Conservation (phyloP, 2,888 invertebrate genomes). For the Abscondita cerata region DNA sequence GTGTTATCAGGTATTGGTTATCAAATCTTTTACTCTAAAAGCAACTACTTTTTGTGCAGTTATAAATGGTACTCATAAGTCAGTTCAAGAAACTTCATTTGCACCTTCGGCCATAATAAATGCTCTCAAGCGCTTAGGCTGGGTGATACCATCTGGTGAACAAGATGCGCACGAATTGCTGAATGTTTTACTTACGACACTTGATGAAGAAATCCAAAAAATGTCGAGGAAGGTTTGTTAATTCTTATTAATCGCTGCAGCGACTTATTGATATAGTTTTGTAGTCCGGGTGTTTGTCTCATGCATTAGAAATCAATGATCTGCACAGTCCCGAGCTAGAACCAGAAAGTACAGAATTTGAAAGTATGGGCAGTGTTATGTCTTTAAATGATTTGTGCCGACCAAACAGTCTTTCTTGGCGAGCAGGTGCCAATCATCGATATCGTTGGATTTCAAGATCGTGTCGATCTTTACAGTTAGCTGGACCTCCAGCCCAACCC, state of each 20-base stretch:
- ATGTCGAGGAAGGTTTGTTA: slow-evolving; percentile 64
- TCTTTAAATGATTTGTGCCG: slow-evolving; percentile 57
- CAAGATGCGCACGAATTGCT: slow-evolving; percentile 95
- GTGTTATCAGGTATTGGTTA: slow-evolving; percentile 72
- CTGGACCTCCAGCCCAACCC: slow-evolving; percentile 60
- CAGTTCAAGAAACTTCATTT: slow-evolving; percentile 67
- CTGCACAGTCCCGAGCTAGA: slow-evolving; percentile 59
- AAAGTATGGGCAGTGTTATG: slow-evolving; percentile 53
- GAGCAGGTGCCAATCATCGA: slow-evolving; percentile 51
- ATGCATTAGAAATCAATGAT: slow-evolving; percentile 69
- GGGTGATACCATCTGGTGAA: slow-evolving; percentile 89
- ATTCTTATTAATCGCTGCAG: slow-evolving; percentile 1
- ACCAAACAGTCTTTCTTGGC: slow-evolving; percentile 53
- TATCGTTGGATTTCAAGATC: slow-evolving; percentile 59
- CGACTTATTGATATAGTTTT: slow-evolving; percentile 21
- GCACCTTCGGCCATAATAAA: slow-evolving; percentile 74
- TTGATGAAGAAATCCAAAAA: slow-evolving; percentile 83
- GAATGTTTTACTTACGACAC: slow-evolving; percentile 85
- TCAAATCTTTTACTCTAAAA: slow-evolving; percentile 11
- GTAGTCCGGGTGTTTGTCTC: slow-evolving; percentile 75
- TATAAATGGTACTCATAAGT: slow-evolving; percentile 75
- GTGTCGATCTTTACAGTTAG: slow-evolving; percentile 62
- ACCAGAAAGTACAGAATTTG: slow-evolving; percentile 46
- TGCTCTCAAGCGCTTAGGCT: slow-evolving; percentile 77
- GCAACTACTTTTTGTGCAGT: slow-evolving; percentile 57